Conservation (phyloP, 1,140 invertebrate genomes). For the Drosophila paulistorum region DNA sequence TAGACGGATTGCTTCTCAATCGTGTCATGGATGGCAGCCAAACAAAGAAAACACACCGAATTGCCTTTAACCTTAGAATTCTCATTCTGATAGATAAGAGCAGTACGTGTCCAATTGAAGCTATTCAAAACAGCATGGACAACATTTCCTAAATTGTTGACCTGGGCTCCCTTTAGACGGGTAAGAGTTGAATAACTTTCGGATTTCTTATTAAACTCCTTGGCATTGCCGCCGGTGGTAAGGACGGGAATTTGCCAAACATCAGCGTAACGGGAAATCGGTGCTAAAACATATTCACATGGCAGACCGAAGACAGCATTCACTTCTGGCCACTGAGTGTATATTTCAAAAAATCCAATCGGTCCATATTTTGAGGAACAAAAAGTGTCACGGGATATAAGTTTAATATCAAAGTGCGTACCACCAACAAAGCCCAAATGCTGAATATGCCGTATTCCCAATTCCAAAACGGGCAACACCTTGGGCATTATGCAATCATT, state of each 20-base stretch:
- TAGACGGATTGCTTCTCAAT: constrained; percentile 82
- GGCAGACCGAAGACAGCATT: constrained; percentile 95
- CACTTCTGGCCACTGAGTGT: constrained; percentile 83
- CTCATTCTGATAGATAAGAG: constrained; percentile 88
- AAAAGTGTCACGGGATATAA: constrained; percentile 89
- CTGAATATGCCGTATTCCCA: constrained; percentile 88
- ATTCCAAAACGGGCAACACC: constrained; percentile 89
- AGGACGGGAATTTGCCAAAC: constrained; percentile 95
- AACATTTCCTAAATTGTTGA: constrained; percentile 88
- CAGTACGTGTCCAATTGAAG: constrained; percentile 88
- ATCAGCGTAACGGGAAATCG: constrained; percentile 93
- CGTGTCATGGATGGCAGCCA: constrained; percentile 86
- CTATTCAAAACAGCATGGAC: constrained; percentile 86
- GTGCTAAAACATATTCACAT: constrained; percentile 95
- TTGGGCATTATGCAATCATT: constrained; percentile 85
- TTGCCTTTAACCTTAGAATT: constrained; percentile 85
- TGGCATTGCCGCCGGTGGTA: constrained; percentile 92
- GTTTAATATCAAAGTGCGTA: constrained; percentile 87
- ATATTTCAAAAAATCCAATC: constrained; percentile 91
- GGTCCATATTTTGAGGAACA: constrained; percentile 92
- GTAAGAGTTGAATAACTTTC: constrained; percentile 90
- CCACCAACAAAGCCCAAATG: constrained; percentile 85
- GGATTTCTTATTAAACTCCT: constrained; percentile 85
- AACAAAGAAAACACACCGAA: constrained; percentile 88
- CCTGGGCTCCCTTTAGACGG: constrained; percentile 92